Base-by-base conservation (phyloP, 92 coral and sea anemone species). In the Pocillopora grandis region DNA sequence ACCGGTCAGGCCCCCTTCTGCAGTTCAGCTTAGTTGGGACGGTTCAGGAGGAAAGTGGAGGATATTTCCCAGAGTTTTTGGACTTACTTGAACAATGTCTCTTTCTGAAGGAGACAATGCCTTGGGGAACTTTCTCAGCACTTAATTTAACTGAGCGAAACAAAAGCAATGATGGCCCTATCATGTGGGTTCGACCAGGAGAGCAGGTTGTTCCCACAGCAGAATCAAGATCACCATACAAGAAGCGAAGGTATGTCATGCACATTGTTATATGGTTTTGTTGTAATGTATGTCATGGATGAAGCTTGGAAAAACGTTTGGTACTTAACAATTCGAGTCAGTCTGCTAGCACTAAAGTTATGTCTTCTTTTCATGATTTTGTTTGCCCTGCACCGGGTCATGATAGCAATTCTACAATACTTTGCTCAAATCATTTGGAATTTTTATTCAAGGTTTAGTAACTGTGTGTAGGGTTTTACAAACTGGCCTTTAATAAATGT, bases 141-240 rank as follows among this genome's bases (percentile, higher is more conserved):
- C 85, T 97, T 71, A 91, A 86, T 63, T 80, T 94, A 79, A 93
- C 83, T 67, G 88, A 94, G 17, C 92, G 95, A 20, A 86, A 82
- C 71, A 90, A 83, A 69, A 97, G 99, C 89, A 97, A 97, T 77
- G 99, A 97, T 86, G 99, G 99, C n/a, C 99, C 99, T n/a, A 97
- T 97, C 71, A 75, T 97, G 55, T 97, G 99, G 99, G 98, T 97
- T 9, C 89, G 99, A 20, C 99, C 99, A 17, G 99, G 99, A 18
- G 99, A 97, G 70, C 99, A 94, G 85, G 88, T 91, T 66, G 88
- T 97, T 62, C 99, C 99, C 10, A 95, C 99, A 49, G 96, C 99
- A 2, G 99, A 97, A 49, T 87, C 95, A 61, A 92, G 88, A 72
- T 97, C 99, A 23, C 99, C 99, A 17, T 90, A 89, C 88, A 97